phyloP scores from a whole-genome alignment of 2,888 invertebrate genomes.

The Oscheius sp. region DNA sequence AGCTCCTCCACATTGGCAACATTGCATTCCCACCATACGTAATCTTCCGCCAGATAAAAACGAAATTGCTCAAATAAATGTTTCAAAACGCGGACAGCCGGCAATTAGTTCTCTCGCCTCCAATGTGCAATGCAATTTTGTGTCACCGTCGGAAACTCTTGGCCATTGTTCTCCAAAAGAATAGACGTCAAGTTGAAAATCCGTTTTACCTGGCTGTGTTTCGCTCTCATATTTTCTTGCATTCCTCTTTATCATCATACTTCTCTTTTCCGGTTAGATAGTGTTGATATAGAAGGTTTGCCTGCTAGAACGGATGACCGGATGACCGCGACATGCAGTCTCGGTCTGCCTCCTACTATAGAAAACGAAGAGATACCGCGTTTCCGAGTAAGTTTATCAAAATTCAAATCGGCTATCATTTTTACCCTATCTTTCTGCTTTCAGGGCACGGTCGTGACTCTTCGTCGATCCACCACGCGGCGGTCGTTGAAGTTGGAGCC shows the following conservation, averaged over 20 bases:
- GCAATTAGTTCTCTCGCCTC: conserved; percentile 18
- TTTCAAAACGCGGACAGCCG: conserved; percentile 27
- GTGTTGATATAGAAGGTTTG: conserved; percentile 8
- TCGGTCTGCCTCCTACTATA: conserved; percentile 34
- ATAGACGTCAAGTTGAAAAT: conserved; percentile 6
- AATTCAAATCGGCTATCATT: background rate
- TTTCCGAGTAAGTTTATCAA: conserved; percentile 29
- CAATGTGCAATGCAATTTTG: conserved; percentile 17
- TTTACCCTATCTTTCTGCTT: too few species aligned
- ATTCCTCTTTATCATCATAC: conserved; percentile 1
- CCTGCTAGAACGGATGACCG: conserved; percentile 33
- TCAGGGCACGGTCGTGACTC: conserved; percentile 59
- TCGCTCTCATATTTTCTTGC: background rate
- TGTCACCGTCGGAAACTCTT: conserved; percentile 4
- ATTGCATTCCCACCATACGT: too few species aligned
- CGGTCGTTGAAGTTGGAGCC: conserved; percentile 69
- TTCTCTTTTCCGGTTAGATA: conserved; percentile 16
- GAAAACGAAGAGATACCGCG: conserved; percentile 37
- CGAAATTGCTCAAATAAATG: conserved; percentile 26
- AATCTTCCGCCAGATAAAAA: conserved; percentile 10
- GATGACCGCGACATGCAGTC: conserved; percentile 36
- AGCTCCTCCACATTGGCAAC: too few species aligned
- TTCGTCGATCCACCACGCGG: conserved; percentile 59
- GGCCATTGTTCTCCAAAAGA: conserved; percentile 17
- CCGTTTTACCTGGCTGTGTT: too few species aligned